Evolutionary conservation across 2,888 invertebrate genomes (phyloP).

Genomic region (Lordiphosa fenestrarum): DNA sequence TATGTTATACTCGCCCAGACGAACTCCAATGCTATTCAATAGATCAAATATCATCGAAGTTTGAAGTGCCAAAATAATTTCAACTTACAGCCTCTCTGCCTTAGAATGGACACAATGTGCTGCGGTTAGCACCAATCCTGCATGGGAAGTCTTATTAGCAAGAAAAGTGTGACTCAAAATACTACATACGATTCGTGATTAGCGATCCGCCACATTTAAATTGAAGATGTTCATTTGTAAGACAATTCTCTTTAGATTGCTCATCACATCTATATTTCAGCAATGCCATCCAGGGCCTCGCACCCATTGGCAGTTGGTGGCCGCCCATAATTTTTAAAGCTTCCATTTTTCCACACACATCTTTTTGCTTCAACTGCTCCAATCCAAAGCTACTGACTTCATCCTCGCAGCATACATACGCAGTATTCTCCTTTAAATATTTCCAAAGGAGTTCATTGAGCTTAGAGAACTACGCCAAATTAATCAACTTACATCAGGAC

Average conservation of each 20-base stretch:
- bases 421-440: too few relatives aligned
- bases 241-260: too few relatives aligned
- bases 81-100: background rate
- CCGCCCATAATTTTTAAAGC: background rate
- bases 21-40: background rate
- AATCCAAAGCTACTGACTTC: background rate
- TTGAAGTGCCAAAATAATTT: too few relatives aligned
- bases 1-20: conserved; percentile 3
- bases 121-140: conserved; percentile 8
- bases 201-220: conserved; percentile 4
- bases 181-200: conserved; percentile 6
- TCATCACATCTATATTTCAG: background rate
- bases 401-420: conserved; percentile 3
- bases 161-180: background rate
- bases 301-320: background rate
- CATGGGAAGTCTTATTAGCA: background rate
- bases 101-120: background rate
- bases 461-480: too few relatives aligned
- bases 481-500: too few relatives aligned
- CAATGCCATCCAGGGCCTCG: conserved; percentile 11
- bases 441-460: too few relatives aligned
- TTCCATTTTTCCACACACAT: background rate
- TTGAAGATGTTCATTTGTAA: too few relatives aligned
- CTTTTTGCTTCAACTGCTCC: background rate
- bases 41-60: background rate